These are phyloP conservation scores for Oppia nitens DNA, from an alignment of 1,140 invertebrate species.

Conservation along the genomic window DNA sequence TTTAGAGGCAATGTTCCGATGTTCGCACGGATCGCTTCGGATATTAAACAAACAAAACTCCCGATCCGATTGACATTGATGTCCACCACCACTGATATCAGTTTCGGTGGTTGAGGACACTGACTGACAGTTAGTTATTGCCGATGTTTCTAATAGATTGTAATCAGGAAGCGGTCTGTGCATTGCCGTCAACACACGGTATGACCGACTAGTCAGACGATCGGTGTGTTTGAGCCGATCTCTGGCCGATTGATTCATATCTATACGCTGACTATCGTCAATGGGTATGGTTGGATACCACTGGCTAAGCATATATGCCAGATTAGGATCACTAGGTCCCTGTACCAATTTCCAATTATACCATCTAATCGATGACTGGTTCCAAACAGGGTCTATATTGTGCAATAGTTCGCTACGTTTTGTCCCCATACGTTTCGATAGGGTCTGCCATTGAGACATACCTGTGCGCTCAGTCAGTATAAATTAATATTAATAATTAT, in stretches of 20 bases:
- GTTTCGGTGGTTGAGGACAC: too few relatives aligned
- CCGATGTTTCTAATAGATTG: too few relatives aligned
- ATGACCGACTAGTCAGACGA: not conserved
- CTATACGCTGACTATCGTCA: not conserved
- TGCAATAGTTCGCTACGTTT: slow-evolving; percentile 50
- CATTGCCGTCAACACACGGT: too few relatives aligned
- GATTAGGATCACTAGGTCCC: too few relatives aligned
- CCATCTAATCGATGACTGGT: slow-evolving; percentile 47
- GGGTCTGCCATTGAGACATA: slow-evolving; percentile 49
- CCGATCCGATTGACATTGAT: slow-evolving; percentile 20
- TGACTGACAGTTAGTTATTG: too few relatives aligned
- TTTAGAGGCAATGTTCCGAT: slow-evolving; percentile 52
- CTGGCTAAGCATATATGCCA: too few relatives aligned
- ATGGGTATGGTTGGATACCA: not conserved
- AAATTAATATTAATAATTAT: not conserved
- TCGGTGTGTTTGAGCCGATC: not conserved
- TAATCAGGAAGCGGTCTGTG: too few relatives aligned
- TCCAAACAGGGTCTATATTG: slow-evolving; percentile 67
- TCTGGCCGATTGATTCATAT: slow-evolving; percentile 18
- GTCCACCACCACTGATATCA: slow-evolving; percentile 23
- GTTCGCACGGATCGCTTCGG: slow-evolving; percentile 62
- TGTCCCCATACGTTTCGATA: slow-evolving; percentile 41
- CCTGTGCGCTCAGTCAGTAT: slow-evolving; percentile 43
- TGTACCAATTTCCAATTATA: slow-evolving; percentile 63
- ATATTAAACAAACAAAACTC: slow-evolving; percentile 62